Percentiles rank a stretch among this genome's conserved stretches.
phyloP scores from a whole-genome alignment of 2,797 vertebrate species.

The Brotula barbata region DNA sequence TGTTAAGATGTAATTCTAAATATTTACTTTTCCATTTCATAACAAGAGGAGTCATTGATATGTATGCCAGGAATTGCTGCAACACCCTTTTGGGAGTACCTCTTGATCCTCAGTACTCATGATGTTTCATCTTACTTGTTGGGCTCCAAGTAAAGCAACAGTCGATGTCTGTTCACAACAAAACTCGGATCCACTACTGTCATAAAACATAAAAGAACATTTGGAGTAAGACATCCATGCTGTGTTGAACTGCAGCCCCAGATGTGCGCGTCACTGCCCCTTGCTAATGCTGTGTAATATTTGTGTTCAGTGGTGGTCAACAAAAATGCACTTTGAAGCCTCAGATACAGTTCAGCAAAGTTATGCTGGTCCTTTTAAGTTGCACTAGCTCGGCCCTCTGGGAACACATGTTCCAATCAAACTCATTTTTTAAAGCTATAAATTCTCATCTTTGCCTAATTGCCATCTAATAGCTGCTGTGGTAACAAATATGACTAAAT shows the following conservation, averaged over 20 bases:
- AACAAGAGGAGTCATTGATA: conserved; percentile 76
- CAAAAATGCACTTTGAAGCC: conserved; percentile 25
- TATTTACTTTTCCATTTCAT: conserved; percentile 82
- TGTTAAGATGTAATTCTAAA: conserved; percentile 78
- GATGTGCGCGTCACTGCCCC: not conserved
- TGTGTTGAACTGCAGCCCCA: conserved; percentile 1
- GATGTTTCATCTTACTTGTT: conserved; percentile 33
- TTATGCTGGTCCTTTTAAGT: conserved; percentile 70
- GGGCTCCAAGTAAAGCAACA: conserved; percentile 40
- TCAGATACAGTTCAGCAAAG: conserved; percentile 25
- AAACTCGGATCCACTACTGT: conserved; percentile 20
- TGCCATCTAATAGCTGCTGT: conserved; percentile 91
- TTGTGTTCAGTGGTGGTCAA: conserved; percentile 15
- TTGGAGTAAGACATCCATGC: not conserved
- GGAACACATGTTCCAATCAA: conserved; percentile 87
- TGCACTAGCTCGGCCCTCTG: conserved; percentile 84
- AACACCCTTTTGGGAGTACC: conserved; percentile 37
- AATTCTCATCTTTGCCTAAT: conserved; percentile 85
- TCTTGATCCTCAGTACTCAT: conserved; percentile 39
- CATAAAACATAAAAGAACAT: conserved; percentile 27
- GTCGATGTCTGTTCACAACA: conserved; percentile 21
- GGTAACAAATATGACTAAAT: conserved; percentile 80
- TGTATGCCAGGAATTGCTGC: conserved; percentile 71
- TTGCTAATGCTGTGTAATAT: not conserved
- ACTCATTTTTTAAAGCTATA: conserved; percentile 81